Percentiles rank a stretch among this genome's conserved stretches.
Conservation (phyloP, 1,140 invertebrate genomes). For the Rhopalosiphum padi region DNA sequence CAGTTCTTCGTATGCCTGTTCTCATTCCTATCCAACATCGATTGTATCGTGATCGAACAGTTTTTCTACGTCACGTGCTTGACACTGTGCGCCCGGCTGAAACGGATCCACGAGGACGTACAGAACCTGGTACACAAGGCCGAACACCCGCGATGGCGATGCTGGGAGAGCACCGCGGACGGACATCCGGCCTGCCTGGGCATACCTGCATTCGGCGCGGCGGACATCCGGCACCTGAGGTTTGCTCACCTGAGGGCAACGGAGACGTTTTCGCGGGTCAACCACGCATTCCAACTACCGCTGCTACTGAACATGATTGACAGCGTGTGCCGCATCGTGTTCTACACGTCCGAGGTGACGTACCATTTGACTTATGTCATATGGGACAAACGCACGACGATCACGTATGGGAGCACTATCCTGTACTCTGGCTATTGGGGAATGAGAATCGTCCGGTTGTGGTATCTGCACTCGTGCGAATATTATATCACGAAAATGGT, state of each 20-base stretch:
- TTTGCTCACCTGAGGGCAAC: not conserved
- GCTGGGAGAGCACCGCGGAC: not conserved
- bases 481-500: slow-evolving; percentile 13
- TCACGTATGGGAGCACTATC: not conserved
- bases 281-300: not conserved
- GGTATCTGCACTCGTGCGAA: not conserved
- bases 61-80: not conserved
- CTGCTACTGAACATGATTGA: not conserved
- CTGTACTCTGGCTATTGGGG: not conserved
- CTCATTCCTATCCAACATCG: not conserved
- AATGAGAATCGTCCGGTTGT: not conserved
- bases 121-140: not conserved
- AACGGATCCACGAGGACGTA: not conserved
- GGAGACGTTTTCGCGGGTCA: not conserved
- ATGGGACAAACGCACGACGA: not conserved
- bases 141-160: slow-evolving; percentile 1
- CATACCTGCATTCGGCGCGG: not conserved
- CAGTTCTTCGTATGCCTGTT: not conserved
- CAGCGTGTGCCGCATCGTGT: not conserved
- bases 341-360: not conserved
- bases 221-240: not conserved
- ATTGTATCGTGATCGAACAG: slow-evolving; percentile 8
- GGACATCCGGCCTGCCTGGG: not conserved
- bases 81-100: not conserved
- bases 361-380: not conserved